Evolutionary conservation across 2,797 vertebrate species (phyloP).

Genomic region (Passerculus sandwichensis): DNA sequence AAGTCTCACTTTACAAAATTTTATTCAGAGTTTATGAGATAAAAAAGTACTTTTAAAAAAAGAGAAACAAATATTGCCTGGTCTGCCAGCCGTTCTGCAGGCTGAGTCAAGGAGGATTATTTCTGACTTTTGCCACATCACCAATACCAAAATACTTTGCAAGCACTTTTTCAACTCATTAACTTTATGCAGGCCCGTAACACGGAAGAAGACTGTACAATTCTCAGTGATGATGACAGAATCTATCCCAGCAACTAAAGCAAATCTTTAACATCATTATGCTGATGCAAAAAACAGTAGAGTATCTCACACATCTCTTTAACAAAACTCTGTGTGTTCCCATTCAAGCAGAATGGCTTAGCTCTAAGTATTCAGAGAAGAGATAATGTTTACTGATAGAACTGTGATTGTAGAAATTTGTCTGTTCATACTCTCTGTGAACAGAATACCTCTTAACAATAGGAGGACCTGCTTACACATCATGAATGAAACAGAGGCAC

Average conservation of each 20-base stretch:
- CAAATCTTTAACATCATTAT: background rate
- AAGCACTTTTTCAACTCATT: background rate
- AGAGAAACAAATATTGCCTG: background rate
- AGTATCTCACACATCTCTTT: background rate
- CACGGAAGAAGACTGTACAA: background rate
- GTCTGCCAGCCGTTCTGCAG: background rate
- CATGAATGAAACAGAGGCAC: background rate
- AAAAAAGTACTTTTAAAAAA: background rate
- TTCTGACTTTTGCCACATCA: conserved; percentile 10
- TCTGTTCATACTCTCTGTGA: background rate
- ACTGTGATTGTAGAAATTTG: background rate
- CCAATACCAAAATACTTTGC: background rate
- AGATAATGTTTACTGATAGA: background rate
- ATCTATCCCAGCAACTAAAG: background rate
- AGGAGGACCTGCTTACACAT: background rate
- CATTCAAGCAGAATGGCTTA: background rate
- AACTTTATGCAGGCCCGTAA: background rate
- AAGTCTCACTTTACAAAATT: background rate
- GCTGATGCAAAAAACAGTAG: background rate
- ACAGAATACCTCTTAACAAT: background rate
- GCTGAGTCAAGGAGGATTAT: background rate
- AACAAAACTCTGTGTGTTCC: background rate
- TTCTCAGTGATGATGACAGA: background rate
- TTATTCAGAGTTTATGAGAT: background rate
- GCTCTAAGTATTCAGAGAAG: background rate